Conservation (phyloP, 2,113 vertebrate genomes). For the Xiphias gladius region DNA sequence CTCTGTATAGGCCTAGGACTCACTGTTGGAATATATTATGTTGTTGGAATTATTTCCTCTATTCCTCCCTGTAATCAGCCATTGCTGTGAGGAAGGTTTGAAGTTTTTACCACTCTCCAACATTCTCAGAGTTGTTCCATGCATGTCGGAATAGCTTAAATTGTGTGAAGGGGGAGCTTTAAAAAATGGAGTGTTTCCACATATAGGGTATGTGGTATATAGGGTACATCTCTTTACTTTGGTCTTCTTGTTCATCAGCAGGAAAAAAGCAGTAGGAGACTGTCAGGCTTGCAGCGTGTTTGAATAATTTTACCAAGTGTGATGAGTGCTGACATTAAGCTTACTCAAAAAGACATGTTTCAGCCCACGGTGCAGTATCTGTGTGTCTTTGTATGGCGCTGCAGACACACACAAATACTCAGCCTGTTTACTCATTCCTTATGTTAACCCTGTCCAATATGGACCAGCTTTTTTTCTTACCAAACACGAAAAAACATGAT, state of each 20-base stretch:
- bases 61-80: background rate
- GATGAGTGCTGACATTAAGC: constrained; percentile 35
- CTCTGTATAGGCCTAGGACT: background rate
- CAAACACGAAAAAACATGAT: background rate
- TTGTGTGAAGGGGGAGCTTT: background rate
- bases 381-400: background rate
- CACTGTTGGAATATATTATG: background rate
- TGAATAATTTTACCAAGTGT: constrained; percentile 34
- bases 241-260: background rate
- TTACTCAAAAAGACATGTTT: constrained; percentile 16
- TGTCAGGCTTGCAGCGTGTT: constrained; percentile 10
- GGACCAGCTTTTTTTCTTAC: background rate
- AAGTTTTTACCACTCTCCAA: background rate
- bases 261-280: constrained; percentile 1
- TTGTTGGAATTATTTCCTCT: constrained; percentile 8
- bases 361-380: background rate
- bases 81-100: background rate
- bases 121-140: background rate
- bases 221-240: too few relatives aligned
- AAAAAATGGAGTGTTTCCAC: background rate
- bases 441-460: background rate
- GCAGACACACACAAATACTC: background rate
- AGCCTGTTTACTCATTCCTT: background rate
- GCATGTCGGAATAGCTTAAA: background rate
- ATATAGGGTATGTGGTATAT: accelerated